These are phyloP conservation scores for Lepus townsendii DNA, from an alignment of 2,797 vertebrate species.

Conservation along the genomic window DNA sequence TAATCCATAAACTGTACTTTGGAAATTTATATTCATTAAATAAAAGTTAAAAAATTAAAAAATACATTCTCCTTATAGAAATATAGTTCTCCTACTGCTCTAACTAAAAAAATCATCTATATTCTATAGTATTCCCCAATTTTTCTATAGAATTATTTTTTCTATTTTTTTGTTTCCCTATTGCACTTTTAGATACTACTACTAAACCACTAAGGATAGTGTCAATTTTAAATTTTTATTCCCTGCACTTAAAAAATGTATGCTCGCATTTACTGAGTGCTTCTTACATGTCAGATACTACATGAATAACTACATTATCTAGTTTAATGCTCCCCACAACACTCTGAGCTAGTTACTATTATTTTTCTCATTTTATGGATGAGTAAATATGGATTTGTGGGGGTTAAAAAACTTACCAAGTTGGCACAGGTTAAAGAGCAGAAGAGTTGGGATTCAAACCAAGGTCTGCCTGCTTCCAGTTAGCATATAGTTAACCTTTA, in stretches of 20 bases:
- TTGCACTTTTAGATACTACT: neutral
- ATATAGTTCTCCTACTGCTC: neutral
- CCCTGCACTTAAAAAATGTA: neutral
- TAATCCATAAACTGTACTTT: too few species aligned
- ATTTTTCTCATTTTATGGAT: neutral
- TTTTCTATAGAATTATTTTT: neutral
- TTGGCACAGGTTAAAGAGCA: neutral
- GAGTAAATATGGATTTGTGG: neutral
- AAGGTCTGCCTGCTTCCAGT: neutral
- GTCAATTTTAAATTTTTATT: constrained; percentile 21
- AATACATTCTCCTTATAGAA: neutral
- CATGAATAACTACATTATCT: neutral
- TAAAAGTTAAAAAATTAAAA: too few species aligned
- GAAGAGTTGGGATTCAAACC: neutral
- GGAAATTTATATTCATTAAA: too few species aligned
- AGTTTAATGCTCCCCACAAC: neutral
- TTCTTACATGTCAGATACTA: too few species aligned
- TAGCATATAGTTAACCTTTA: neutral
- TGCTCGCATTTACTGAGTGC: neutral
- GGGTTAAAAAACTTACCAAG: neutral
- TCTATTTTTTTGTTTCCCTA: constrained; percentile 3
- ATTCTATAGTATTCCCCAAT: neutral
- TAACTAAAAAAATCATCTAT: neutral
- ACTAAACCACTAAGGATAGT: neutral
- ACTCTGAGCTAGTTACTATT: neutral